These are phyloP conservation scores for Smutsia temminckii DNA, from an alignment of 2,797 vertebrate genomes.

Conservation along the genomic window DNA sequence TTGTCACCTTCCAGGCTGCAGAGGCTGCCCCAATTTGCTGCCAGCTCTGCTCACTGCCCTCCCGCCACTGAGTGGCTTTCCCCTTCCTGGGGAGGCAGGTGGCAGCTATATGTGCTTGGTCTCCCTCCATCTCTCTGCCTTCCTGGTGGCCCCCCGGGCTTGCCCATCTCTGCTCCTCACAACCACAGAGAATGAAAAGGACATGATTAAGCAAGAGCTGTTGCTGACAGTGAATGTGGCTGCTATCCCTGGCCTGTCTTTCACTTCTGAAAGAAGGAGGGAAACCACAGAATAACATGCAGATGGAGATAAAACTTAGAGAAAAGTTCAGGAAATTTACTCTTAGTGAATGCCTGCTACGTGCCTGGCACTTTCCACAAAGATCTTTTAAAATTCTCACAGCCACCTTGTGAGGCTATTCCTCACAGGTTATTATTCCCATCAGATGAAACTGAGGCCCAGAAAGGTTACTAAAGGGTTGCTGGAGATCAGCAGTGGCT, in stretches of 20 bases:
- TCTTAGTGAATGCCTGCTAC: background rate
- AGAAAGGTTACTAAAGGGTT: background rate
- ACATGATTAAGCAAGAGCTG: background rate
- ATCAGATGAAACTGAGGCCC: background rate
- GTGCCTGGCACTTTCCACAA: background rate
- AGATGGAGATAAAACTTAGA: background rate
- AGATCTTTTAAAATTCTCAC: background rate
- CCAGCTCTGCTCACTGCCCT: constrained; percentile 22
- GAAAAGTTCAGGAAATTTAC: background rate
- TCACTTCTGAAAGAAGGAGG: background rate
- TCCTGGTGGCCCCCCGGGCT: background rate
- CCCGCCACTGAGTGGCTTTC: background rate
- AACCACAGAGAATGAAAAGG: background rate
- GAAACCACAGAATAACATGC: accelerated
- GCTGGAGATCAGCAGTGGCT: too few species aligned
- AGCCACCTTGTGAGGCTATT: background rate
- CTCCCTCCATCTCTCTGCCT: background rate
- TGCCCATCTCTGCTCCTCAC: background rate
- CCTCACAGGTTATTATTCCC: background rate
- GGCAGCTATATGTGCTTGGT: background rate
- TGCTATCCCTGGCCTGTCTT: background rate
- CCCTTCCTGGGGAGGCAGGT: constrained; percentile 58
- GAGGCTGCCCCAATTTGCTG: constrained; percentile 61
- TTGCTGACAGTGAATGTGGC: background rate
- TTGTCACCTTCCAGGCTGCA: constrained; percentile 47